Percentiles rank a stretch among this genome's conserved stretches.
These are phyloP conservation scores for Chironomus riparius DNA, from an alignment of 2,888 invertebrate species.

Conservation along the genomic window DNA sequence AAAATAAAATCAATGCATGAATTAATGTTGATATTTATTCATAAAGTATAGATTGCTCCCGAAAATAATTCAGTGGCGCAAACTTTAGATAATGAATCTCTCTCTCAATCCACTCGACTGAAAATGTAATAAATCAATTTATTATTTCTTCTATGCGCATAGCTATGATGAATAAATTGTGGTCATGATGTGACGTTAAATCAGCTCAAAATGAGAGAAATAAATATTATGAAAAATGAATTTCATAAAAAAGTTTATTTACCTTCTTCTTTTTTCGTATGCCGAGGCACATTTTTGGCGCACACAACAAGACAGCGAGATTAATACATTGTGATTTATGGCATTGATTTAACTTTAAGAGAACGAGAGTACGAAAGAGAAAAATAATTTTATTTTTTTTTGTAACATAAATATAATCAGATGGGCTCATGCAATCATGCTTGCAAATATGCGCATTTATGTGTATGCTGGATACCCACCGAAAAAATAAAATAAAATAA, in stretches of 20 bases:
- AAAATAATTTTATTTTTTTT: background rate
- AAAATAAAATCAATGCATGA: no score
- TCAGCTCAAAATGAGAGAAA: background rate
- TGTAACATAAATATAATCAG: constrained; percentile 12
- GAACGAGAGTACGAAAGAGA: no score
- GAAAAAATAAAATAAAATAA: no score
- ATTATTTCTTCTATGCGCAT: no score
- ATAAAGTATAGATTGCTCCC: no score
- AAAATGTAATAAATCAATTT: no score
- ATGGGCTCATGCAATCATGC: background rate
- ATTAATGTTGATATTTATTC: no score
- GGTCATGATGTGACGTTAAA: background rate
- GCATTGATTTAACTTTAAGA: constrained; percentile 4
- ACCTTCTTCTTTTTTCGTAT: background rate
- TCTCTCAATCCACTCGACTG: no score
- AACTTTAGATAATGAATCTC: no score
- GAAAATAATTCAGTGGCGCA: no score
- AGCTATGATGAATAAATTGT: no score
- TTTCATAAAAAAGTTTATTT: constrained; percentile 16
- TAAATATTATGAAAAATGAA: constrained; percentile 20
- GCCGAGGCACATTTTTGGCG: background rate
- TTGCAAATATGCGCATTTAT: background rate
- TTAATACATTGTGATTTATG: constrained; percentile 26
- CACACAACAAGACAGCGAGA: constrained; percentile 21
- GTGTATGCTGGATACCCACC: background rate